These are phyloP conservation scores for Pao palembangensis DNA, from an alignment of 2,113 vertebrate genomes.

Conservation along the genomic window DNA sequence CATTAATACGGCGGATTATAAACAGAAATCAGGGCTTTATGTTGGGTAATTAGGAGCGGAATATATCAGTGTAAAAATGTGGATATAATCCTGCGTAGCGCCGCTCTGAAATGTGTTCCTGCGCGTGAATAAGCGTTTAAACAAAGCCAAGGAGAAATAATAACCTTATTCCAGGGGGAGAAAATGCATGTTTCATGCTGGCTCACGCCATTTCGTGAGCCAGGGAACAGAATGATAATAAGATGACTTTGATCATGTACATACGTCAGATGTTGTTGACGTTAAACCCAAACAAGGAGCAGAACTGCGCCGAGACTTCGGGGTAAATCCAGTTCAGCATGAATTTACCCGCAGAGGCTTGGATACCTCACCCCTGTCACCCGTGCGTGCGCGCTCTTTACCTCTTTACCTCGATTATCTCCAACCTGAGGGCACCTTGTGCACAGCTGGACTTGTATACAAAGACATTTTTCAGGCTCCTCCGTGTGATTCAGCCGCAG, in stretches of 20 bases:
- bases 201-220: slow-evolving; percentile 13
- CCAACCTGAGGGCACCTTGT: slow-evolving; percentile 15
- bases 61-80: slow-evolving; percentile 49
- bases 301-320: slow-evolving; percentile 33
- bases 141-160: slow-evolving; percentile 20
- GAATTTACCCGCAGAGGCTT: slow-evolving; percentile 42
- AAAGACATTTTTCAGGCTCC: slow-evolving; percentile 5
- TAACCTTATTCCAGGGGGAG: slow-evolving; percentile 2
- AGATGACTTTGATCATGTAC: slow-evolving; percentile 8
- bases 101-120: no score
- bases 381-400: slow-evolving; percentile 5
- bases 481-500: background rate
- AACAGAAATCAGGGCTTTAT: slow-evolving; percentile 42
- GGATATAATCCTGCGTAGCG: slow-evolving; percentile 27
- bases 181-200: slow-evolving; percentile 4
- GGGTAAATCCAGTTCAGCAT: slow-evolving; percentile 49
- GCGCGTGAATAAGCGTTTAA: slow-evolving; percentile 30
- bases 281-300: slow-evolving; percentile 32
- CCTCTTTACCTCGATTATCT: slow-evolving; percentile 25
- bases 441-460: slow-evolving; percentile 24
- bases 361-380: slow-evolving; percentile 42
- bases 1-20: slow-evolving; percentile 9
- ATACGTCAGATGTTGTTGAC: slow-evolving; percentile 28
- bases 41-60: slow-evolving; percentile 44
- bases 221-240: background rate